phyloP scores from a whole-genome alignment of 1,140 invertebrate genomes.

The Cheumatopsyche charites region DNA sequence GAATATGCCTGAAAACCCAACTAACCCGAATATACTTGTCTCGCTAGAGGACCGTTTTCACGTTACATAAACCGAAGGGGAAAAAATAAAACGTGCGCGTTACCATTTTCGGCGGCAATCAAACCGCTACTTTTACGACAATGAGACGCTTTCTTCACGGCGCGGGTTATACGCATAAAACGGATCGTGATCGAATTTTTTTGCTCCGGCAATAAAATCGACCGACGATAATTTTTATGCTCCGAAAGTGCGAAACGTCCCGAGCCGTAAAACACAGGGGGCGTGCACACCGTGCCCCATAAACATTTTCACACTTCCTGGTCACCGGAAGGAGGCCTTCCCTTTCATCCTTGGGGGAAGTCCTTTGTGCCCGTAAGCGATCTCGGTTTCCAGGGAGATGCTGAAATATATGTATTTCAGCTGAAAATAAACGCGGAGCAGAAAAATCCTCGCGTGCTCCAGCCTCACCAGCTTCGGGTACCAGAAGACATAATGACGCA shows the following conservation, averaged over 20 bases:
- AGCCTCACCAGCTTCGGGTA: background rate
- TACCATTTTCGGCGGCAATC: conserved; percentile 9
- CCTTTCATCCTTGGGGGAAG: conserved; percentile 41
- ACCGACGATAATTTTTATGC: conserved; percentile 45
- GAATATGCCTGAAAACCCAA: too few relatives aligned
- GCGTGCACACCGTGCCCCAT: conserved; percentile 39
- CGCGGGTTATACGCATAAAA: conserved; percentile 1
- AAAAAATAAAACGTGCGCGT: background rate
- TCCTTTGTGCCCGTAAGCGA: conserved; percentile 37
- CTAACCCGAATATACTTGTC: too few relatives aligned
- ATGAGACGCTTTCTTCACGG: conserved; percentile 4
- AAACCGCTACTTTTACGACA: conserved; percentile 13
- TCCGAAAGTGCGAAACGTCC: conserved; percentile 41
- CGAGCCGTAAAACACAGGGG: conserved; percentile 25
- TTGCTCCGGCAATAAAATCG: conserved; percentile 42
- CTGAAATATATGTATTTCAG: background rate
- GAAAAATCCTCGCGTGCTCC: background rate
- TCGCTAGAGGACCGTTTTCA: too few relatives aligned
- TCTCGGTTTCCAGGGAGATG: background rate
- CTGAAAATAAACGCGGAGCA: conserved; percentile 1
- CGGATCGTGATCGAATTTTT: conserved; percentile 9
- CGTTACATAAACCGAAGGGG: background rate
- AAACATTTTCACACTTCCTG: conserved; percentile 46
- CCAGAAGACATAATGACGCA: conserved; percentile 14
- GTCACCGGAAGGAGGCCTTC: conserved; percentile 29